These are phyloP conservation scores for Periparus ater DNA, from an alignment of 2,797 vertebrate species.

Conservation along the genomic window DNA sequence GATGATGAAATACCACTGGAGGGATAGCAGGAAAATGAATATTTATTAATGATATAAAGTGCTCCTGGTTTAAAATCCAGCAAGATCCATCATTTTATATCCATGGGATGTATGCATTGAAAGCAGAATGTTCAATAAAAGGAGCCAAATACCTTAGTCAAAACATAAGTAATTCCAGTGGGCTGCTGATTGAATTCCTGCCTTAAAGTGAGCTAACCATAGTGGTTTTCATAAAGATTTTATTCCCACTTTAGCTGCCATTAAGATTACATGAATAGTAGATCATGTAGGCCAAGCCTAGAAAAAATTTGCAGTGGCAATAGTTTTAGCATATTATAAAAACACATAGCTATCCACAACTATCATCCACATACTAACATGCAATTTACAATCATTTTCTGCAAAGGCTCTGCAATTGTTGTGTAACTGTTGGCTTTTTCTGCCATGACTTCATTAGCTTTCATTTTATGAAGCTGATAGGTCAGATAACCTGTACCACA, in stretches of 20 bases:
- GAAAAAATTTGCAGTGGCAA: conserved; percentile 8
- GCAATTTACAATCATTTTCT: conserved; percentile 31
- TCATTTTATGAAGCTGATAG: conserved; percentile 38
- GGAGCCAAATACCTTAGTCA: conserved; percentile 58
- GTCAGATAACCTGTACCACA: conserved; percentile 21
- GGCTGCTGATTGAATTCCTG: conserved; percentile 50
- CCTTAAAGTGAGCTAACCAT: conserved; percentile 47
- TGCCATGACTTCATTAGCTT: conserved; percentile 47
- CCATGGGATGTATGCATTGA: conserved; percentile 71
- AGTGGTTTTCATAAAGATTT: conserved; percentile 60
- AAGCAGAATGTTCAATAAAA: conserved; percentile 69
- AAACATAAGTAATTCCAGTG: conserved; percentile 69
- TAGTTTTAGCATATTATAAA: conserved; percentile 33
- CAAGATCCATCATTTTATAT: conserved; percentile 80
- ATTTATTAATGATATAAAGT: conserved; percentile 83
- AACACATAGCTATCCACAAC: conserved; percentile 3
- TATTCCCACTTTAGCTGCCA: conserved; percentile 41
- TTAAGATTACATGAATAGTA: conserved; percentile 44
- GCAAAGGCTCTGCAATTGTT: neutral
- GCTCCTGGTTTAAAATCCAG: conserved; percentile 74
- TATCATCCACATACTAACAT: neutral
- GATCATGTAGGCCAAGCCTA: conserved; percentile 11
- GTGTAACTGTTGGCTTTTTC: conserved; percentile 20
- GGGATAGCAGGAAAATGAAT: conserved; percentile 80
- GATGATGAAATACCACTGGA: conserved; percentile 79